Base-by-base conservation (phyloP, 2,113 vertebrate species). In the Sialia sialis region DNA sequence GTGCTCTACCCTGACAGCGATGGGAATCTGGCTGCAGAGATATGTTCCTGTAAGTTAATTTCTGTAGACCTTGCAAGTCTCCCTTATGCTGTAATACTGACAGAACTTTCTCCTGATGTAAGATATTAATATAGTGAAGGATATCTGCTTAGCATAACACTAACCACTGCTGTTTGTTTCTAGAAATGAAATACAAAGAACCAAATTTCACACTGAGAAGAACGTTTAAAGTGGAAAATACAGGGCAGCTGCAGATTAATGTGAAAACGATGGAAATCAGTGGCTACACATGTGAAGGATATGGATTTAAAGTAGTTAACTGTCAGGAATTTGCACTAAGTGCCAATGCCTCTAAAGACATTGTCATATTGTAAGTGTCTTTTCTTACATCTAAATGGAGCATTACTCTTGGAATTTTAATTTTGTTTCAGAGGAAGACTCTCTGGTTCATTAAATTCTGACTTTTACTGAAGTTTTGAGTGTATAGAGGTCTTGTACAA, bases 271-370 rank as follows among this genome's bases (percentile, higher is more conserved):
- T 98, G 87, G 98, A 99, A 97, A 99, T 99, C 97, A 99, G 99
- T 91, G 99, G 99, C 48, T 99, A 98, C 43, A 86, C 97, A 1
- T 99, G 99, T 89, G 99, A 99, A 97, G 99, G 99, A 95, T 99
- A 99, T 48, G 99, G 99, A 97, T 99, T 99, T 97, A 99, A 99
- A 98, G 98, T 99, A 96, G 98, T 99, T 97, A 99, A 99, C 97
- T 99, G 99, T 98, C 98, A 99, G 58, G 99, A 99, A 94, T 99
- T 99, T 98, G 92, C 98, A 98, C 98, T 99, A 84, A 98, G 98
- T 95, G 98, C 99, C 97, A 99, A 99, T 89, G 93, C 98, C 94
- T 99, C 99, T 60, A 99, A 98, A 98, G 99, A 99, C 95, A 98
- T 99, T 95, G 95, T 99, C 95, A 98, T 99, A 97, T 95, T 99